These are phyloP conservation scores for Pluvialis apricaria DNA, from an alignment of 2,113 vertebrate genomes.

Conservation along the genomic window DNA sequence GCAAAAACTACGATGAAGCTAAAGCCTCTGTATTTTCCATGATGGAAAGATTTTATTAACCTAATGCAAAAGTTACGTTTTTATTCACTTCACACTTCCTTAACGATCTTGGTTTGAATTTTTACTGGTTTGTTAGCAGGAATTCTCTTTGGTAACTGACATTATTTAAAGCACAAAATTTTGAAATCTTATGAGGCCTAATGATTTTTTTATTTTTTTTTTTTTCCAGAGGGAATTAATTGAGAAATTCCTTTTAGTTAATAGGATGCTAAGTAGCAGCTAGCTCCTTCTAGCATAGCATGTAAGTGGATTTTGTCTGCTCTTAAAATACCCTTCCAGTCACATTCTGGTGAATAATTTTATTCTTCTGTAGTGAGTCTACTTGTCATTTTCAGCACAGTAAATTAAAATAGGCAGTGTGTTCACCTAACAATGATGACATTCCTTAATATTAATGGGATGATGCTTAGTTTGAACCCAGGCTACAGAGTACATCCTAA, in stretches of 20 bases:
- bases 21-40: neutral
- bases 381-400: neutral
- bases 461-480: neutral
- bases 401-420: neutral
- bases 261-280: neutral
- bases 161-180: neutral
- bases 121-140: neutral
- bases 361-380: neutral
- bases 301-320: slow-evolving; percentile 5
- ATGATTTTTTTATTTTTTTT: neutral
- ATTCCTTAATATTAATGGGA: neutral
- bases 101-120: neutral
- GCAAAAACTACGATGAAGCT: neutral
- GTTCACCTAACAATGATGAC: neutral
- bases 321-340: slow-evolving; percentile 17
- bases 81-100: neutral
- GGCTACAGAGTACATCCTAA: neutral
- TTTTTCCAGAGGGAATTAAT: neutral
- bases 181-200: neutral
- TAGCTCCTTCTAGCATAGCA: neutral
- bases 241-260: neutral
- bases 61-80: neutral
- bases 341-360: neutral
- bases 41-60: neutral
- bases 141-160: neutral